phyloP scores from a whole-genome alignment of 2,888 invertebrate species.

The Aporophyla lueneburgensis region DNA sequence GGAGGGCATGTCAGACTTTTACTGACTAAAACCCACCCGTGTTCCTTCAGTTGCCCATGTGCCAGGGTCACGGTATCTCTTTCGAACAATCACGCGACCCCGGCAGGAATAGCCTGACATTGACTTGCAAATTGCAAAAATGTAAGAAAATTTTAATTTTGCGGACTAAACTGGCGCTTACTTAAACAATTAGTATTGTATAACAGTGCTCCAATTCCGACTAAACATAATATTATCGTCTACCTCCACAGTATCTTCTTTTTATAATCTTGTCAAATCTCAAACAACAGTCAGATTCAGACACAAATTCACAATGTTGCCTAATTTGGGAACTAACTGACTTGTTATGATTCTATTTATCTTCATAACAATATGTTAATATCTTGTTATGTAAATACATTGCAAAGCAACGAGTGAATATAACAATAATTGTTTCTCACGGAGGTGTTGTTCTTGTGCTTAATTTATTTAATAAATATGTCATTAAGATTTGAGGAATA shows the following conservation, averaged over 20 bases:
- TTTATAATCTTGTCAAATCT: conserved; percentile 27
- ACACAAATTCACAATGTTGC: conserved; percentile 27
- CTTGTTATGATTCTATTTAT: conserved; percentile 50
- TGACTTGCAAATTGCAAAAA: no score
- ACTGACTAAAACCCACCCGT: no score
- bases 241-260: neutral
- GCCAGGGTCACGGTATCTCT: no score
- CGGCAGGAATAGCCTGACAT: no score
- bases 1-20: no score
- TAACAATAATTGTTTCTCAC: conserved; percentile 65
- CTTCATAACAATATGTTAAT: conserved; percentile 49
- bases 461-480: conserved; percentile 57
- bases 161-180: no score
- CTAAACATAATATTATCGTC: conserved; percentile 3
- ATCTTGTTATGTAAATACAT: conserved; percentile 62
- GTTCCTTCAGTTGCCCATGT: no score
- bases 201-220: conserved; percentile 23
- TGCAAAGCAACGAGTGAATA: conserved; percentile 51
- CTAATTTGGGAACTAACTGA: conserved; percentile 53
- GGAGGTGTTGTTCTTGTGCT: conserved; percentile 46
- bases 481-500: conserved; percentile 65
- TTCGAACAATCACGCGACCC: no score
- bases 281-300: conserved; percentile 26
- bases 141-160: no score
- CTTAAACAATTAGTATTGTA: conserved; percentile 3